These are phyloP conservation scores for Eilema griseolum DNA, from an alignment of 2,888 invertebrate species.

Conservation along the genomic window DNA sequence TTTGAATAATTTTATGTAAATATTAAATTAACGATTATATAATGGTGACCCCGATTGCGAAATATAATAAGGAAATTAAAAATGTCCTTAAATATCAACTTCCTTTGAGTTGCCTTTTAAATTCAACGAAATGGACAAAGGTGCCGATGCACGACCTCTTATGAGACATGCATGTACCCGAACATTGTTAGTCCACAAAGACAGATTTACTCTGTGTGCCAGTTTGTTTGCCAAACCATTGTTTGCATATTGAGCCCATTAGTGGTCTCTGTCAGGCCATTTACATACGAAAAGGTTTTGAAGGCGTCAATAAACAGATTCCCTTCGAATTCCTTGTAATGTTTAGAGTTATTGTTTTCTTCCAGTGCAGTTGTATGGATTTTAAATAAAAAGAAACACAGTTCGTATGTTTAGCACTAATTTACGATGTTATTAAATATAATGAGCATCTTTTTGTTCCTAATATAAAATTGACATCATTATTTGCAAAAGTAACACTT, in stretches of 20 bases:
- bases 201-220: conserved; percentile 60
- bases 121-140: conserved; percentile 56
- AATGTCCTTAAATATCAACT: conserved; percentile 54
- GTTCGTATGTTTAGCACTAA: neutral
- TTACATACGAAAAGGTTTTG: conserved; percentile 7
- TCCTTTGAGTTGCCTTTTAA: conserved; percentile 52
- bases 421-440: neutral
- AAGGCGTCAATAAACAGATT: neutral
- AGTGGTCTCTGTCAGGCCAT: conserved; percentile 18
- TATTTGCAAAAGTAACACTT: too few species aligned
- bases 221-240: conserved; percentile 38
- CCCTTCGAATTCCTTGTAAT: neutral
- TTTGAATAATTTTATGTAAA: conserved; percentile 38
- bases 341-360: neutral
- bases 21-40: conserved; percentile 34
- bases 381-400: neutral
- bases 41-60: conserved; percentile 46
- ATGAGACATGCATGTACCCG: conserved; percentile 45
- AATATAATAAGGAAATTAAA: conserved; percentile 55
- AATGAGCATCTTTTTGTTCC: too few species aligned
- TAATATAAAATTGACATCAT: too few species aligned
- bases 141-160: conserved; percentile 53
- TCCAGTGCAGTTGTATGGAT: neutral
- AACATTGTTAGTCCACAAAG: conserved; percentile 53
- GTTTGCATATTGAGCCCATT: conserved; percentile 24